These are phyloP conservation scores for Sussaba pulchella DNA, from an alignment of 2,888 invertebrate species.

Conservation along the genomic window DNA sequence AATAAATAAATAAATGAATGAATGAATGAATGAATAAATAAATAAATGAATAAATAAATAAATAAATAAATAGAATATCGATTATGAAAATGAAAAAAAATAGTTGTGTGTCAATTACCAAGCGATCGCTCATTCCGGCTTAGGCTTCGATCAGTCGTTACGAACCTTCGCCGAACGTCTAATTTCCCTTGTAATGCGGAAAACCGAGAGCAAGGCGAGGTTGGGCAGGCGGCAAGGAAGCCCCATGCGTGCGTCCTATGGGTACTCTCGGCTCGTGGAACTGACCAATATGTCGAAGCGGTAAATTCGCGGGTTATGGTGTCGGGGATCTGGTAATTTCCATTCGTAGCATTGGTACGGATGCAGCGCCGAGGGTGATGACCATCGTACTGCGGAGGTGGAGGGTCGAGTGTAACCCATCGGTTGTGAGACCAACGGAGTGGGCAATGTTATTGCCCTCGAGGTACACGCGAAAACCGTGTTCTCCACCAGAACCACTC, in stretches of 20 bases:
- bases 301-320: conserved; percentile 57
- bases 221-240: too few species aligned
- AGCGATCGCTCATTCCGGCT: conserved; percentile 6
- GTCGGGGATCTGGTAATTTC: conserved; percentile 51
- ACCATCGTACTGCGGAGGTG: conserved; percentile 17
- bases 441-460: conserved; percentile 61
- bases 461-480: conserved; percentile 61
- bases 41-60: too few species aligned
- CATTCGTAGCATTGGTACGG: conserved; percentile 29
- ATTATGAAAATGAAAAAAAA: background rate
- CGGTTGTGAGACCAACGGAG: conserved; percentile 47
- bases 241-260: background rate
- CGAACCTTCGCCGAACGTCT: background rate
- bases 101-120: background rate
- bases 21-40: too few species aligned
- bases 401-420: conserved; percentile 34
- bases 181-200: conserved; percentile 13
- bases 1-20: too few species aligned
- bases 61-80: background rate
- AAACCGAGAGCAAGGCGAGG: background rate
- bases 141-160: conserved; percentile 11
- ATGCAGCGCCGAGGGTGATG: conserved; percentile 19
- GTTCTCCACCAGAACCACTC: conserved; percentile 55
- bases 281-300: conserved; percentile 32
- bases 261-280: background rate